Evolutionary conservation across 1,140 invertebrate species (phyloP).

Genomic region (Oscheius sp.): DNA sequence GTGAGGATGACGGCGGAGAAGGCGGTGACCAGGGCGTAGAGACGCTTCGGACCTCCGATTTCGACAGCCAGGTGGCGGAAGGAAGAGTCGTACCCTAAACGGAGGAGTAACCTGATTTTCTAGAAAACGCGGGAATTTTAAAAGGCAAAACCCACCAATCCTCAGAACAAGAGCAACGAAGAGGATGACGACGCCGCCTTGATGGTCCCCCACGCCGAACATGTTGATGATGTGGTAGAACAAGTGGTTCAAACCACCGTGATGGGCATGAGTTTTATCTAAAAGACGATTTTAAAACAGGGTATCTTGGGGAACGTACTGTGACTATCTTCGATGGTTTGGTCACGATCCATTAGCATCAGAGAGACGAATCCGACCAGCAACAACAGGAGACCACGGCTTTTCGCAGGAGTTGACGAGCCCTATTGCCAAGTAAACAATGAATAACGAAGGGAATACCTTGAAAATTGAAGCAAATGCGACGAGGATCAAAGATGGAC

Average conservation of each 20-base stretch:
- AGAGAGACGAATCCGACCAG: conserved; percentile 63
- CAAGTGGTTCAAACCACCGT: conserved; percentile 63
- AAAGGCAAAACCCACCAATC: neutral
- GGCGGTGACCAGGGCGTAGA: conserved; percentile 63
- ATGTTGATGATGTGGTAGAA: conserved; percentile 64
- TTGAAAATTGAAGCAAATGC: conserved; percentile 45
- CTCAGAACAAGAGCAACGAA: conserved; percentile 61
- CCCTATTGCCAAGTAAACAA: conserved; percentile 62
- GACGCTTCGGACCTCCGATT: conserved; percentile 65
- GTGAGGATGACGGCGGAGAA: conserved; percentile 61
- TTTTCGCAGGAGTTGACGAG: conserved; percentile 62
- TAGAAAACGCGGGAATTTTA: neutral
- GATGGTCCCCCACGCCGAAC: conserved; percentile 65
- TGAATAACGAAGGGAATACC: neutral
- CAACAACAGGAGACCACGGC: conserved; percentile 63
- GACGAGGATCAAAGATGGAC: conserved; percentile 63
- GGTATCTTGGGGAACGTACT: conserved; percentile 35
- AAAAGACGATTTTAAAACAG: neutral
- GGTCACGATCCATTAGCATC: conserved; percentile 66
- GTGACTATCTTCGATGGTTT: conserved; percentile 54
- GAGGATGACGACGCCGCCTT: conserved; percentile 65
- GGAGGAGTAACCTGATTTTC: conserved; percentile 30
- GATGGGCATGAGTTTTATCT: conserved; percentile 54
- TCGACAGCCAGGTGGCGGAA: conserved; percentile 65
- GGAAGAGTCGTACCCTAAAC: conserved; percentile 62